A percentile compares a stretch with the other conserved stretches of the same genome.
Conservation (phyloP, 2,888 invertebrate species). For the Smittia sp. region DNA sequence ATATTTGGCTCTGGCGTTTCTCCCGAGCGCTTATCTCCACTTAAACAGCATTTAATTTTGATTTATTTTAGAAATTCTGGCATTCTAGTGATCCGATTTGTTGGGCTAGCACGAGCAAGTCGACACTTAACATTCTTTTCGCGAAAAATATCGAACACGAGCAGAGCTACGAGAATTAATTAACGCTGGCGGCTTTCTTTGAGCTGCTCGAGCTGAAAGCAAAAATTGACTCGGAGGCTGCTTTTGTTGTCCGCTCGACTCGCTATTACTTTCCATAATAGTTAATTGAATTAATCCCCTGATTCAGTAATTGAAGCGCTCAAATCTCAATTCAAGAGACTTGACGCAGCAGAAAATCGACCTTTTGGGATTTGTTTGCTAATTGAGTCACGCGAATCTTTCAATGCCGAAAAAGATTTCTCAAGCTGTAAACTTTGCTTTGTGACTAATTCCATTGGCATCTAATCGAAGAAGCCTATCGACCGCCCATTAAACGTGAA, state of each 20-base stretch:
- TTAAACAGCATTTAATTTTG: slow-evolving; percentile 9
- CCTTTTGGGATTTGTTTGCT: too few relatives aligned
- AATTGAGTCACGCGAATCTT: too few relatives aligned
- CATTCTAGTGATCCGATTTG: not conserved
- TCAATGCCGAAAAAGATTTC: too few relatives aligned
- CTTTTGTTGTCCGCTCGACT: not conserved
- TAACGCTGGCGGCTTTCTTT: slow-evolving; percentile 3
- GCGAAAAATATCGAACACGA: not conserved
- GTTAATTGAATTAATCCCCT: slow-evolving; percentile 26
- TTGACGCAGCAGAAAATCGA: too few relatives aligned
- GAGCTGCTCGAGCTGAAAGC: slow-evolving; percentile 1
- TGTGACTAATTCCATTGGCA: too few relatives aligned
- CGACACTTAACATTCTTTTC: not conserved
- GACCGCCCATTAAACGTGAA: too few relatives aligned
- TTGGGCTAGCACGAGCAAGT: not conserved
- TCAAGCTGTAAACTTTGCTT: too few relatives aligned
- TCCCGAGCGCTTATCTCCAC: slow-evolving; percentile 13
- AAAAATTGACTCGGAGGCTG: not conserved
- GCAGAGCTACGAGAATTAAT: not conserved
- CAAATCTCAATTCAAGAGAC: not conserved
- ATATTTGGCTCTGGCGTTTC: slow-evolving; percentile 21
- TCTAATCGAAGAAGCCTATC: too few relatives aligned
- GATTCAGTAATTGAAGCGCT: slow-evolving; percentile 20
- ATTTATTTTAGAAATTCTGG: slow-evolving; percentile 19
- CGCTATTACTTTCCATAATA: not conserved